A percentile compares a stretch with the other conserved stretches of the same genome.
Evolutionary conservation across 1,140 invertebrate species (phyloP).

Genomic region (Antheraea pernyi): DNA sequence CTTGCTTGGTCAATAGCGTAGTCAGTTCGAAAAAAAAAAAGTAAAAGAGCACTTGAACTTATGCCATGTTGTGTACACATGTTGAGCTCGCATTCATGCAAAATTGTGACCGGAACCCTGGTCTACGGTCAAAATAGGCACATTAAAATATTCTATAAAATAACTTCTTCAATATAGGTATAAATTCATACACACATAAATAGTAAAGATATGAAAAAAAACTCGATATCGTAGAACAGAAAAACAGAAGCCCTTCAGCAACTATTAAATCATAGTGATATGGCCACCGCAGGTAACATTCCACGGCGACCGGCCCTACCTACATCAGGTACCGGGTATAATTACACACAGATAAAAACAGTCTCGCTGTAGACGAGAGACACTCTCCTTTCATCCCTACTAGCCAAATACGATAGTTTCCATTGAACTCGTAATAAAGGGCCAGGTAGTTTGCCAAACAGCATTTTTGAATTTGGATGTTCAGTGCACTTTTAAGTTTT

Average conservation of each 20-base stretch:
- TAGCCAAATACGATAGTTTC: slow-evolving; percentile 12
- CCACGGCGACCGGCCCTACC: slow-evolving; percentile 21
- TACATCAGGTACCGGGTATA: slow-evolving; percentile 15
- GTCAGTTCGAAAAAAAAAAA: too few species aligned
- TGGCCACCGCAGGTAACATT: slow-evolving; percentile 34
- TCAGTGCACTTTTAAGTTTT: too few species aligned
- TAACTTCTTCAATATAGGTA: background rate
- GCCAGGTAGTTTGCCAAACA: background rate
- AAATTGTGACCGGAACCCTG: too few species aligned
- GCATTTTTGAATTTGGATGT: too few species aligned
- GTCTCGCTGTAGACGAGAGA: slow-evolving; percentile 26
- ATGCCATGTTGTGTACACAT: background rate
- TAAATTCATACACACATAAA: background rate
- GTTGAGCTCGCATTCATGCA: background rate
- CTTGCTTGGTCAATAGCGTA: too few species aligned
- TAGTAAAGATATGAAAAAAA: background rate
- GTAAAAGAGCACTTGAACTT: too few species aligned
- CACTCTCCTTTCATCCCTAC: slow-evolving; percentile 20
- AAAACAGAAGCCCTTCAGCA: slow-evolving; percentile 14
- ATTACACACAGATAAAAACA: slow-evolving; percentile 32
- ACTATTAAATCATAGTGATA: background rate
- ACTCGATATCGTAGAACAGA: background rate
- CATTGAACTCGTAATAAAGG: slow-evolving; percentile 17
- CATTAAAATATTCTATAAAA: background rate
- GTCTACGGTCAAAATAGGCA: background rate